Evolutionary conservation across 2,113 vertebrate genomes (phyloP).

Genomic region (Poecile atricapillus): DNA sequence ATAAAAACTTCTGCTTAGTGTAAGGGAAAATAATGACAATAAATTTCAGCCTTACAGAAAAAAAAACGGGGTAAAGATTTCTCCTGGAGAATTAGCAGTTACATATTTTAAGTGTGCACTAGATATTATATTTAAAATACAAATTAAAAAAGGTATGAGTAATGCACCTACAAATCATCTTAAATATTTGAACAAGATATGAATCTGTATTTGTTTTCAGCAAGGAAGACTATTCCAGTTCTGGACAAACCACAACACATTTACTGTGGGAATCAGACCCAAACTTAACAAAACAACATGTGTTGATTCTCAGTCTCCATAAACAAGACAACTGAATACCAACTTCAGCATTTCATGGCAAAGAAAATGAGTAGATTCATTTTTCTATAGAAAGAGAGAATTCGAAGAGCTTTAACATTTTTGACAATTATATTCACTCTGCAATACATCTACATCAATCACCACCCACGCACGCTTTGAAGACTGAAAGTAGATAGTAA

Average conservation of each 20-base stretch:
- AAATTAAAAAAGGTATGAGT: neutral
- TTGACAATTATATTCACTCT: neutral
- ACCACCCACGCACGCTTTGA: conserved; percentile 36
- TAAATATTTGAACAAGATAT: neutral
- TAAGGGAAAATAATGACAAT: neutral
- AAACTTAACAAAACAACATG: neutral
- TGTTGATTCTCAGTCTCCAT: neutral
- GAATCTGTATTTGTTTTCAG: neutral
- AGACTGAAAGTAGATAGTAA: conserved; percentile 36
- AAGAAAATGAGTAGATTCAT: neutral
- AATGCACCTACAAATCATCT: neutral
- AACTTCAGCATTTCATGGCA: neutral
- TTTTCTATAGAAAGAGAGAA: conserved; percentile 16
- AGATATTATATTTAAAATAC: neutral
- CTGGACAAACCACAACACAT: neutral
- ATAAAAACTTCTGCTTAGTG: neutral
- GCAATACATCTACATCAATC: conserved; percentile 46
- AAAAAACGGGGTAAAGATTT: neutral
- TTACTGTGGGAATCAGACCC: neutral
- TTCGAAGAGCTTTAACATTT: conserved; percentile 20
- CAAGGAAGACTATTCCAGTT: neutral
- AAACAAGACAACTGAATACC: neutral
- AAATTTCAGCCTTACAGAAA: neutral
- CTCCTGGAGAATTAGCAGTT: neutral
- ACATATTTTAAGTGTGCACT: neutral